Evolutionary conservation across 2,888 invertebrate species (phyloP), one percentile per base, ranked within the genome.

Genomic region (Pomacea canaliculata): DNA sequence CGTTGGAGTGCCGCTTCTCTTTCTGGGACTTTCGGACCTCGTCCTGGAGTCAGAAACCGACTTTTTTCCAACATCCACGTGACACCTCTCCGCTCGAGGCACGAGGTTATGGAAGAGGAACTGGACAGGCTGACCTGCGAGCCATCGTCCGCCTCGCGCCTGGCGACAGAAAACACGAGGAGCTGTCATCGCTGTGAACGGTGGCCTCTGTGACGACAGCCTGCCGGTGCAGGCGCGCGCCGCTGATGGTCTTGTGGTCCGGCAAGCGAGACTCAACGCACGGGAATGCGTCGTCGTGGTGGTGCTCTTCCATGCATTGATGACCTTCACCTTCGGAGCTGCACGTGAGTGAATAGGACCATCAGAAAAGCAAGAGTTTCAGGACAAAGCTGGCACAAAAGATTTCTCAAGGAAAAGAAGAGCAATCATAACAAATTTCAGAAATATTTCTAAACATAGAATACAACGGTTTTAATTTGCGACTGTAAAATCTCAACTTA

Each of bases 81-180:
- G 18, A 12, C 16, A n/a, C 18, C 51, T 56, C 51, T 56, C 16
- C 51, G 23, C n/a, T 66, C 51, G 37, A n/a, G 59, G 16, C 46
- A 18, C 46, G 19, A 27, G 16, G 12, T 19, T 18, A n/a, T n/a
- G 7, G 19, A 46, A 27, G 73, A 48, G 18, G 56, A 23, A 0
- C 60, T n/a, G n/a, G 68, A 68, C n/a, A 68, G 16, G 27, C 68
- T 73, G 49, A 72, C 19, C n/a, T 63, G 51, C n/a, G 70, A 60
- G 27, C 56, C 18, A 23, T 59, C 67, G 19, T 51, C 68, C 16
- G 27, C 68, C 16, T 68, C 73, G 8, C 19, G 27, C 10, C n/a
- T 37, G 10, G 27, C 37, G 46, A 7, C 4, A 60, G 73, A 60
- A n/a, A n/a, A 60, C 12, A 56, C 27, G 19, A 68, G 23, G 46